phyloP scores from a whole-genome alignment of 2,888 invertebrate genomes.

The Trachelus troglodyta region DNA sequence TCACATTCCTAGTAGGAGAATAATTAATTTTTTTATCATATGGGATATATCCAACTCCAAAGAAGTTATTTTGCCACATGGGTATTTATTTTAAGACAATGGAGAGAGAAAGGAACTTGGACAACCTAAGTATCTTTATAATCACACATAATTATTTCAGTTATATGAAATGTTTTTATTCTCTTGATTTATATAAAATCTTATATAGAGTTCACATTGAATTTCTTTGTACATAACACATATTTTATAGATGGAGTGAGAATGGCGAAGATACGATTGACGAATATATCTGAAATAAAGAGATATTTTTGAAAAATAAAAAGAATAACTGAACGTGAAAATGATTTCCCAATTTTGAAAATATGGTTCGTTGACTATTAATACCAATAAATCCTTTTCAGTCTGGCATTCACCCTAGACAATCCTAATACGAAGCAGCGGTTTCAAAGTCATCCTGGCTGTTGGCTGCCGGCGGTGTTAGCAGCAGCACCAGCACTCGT shows the following conservation, averaged over 20 bases:
- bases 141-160: conserved; percentile 11
- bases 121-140: background rate
- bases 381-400: conserved; percentile 58
- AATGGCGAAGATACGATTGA: conserved; percentile 22
- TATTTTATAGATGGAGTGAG: conserved; percentile 38
- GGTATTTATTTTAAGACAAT: background rate
- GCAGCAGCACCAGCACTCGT: conserved; percentile 1
- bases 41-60: background rate
- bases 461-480: conserved; percentile 17
- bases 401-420: conserved; percentile 51
- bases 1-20: background rate
- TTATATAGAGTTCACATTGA: conserved; percentile 31
- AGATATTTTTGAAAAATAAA: conserved; percentile 40
- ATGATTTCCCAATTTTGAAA: conserved; percentile 10
- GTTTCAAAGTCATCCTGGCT: conserved; percentile 25
- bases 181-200: conserved; percentile 11
- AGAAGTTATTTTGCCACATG: background rate
- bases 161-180: conserved; percentile 10
- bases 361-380: conserved; percentile 45
- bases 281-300: conserved; percentile 22
- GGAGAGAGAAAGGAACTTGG: background rate
- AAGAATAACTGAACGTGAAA: conserved; percentile 16
- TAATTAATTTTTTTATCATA: background rate
- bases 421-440: conserved; percentile 35
- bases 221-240: conserved; percentile 38